Base-by-base conservation (phyloP, 2,113 vertebrate species). In the Microtus richardsoni region DNA sequence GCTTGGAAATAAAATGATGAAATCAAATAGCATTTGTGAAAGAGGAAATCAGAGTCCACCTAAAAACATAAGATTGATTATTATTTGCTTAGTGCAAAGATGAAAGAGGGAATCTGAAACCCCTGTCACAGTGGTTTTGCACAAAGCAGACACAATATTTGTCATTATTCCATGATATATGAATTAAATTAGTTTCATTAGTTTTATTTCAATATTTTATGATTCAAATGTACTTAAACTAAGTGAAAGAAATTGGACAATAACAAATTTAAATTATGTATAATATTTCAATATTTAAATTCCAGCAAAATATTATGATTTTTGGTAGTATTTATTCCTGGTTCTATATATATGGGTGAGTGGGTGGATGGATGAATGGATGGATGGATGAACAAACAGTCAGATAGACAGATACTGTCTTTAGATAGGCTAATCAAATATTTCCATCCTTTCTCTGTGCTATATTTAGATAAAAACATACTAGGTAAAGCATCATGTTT, bases 191-290 rank as follows among this genome's bases (percentile, higher is more conserved):
- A 44, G 41, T 91, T 52, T 64, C 78, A 60, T 70, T 89, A 73
- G 66, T 49, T 79, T 88, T n/a, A 73, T 83, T 93, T 54, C 21
- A 41, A 16, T 52, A 74, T 60, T 91, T 93, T 62, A 78, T 91
- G 4, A 70, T 54, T 83, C 36, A 52, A 82, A 79, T 88, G 17
- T 88, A 90, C 7, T 70, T 16, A n/a, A 79, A 93, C 1, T 47
- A 21, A 4, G 10, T 3, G 47, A 26, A 85, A 36, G 85, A 79
- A 74, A 62, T 0, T n/a, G 5, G 7, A 64, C 24, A 74, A 58
- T 47, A 68, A 64, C 49, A 90, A 70, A 73, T 49, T 84, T 26
- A 91, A 93, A 66, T 71, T 66, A 68, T 9, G 41, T 2, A 44
- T 30, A 41, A 71, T 70, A 22, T 39, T 39, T 58, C 60, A 60